Conservation (phyloP, 2,888 invertebrate genomes). For the Digitonthophagus gazella region DNA sequence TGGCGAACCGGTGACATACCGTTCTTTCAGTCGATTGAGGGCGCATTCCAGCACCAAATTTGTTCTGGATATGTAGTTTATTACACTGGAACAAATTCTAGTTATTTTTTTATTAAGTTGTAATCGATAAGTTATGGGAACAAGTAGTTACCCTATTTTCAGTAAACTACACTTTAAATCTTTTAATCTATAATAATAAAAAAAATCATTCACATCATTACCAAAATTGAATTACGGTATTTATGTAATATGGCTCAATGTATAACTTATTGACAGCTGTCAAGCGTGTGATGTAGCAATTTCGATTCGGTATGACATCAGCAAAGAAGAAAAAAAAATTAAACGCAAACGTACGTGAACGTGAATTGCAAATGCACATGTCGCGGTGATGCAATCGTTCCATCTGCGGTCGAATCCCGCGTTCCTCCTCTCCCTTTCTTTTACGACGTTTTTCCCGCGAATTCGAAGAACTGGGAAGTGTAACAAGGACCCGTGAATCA, state of each 20-base stretch:
- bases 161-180: no score
- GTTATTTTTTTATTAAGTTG: no score
- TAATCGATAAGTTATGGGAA: no score
- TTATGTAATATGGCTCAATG: not conserved
- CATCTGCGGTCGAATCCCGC: not conserved
- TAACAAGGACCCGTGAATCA: not conserved
- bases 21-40: not conserved
- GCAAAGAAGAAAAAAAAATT: not conserved
- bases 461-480: not conserved
- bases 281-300: not conserved
- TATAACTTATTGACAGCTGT: not conserved
- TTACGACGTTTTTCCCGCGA: not conserved
- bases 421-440: not conserved
- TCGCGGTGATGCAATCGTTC: not conserved
- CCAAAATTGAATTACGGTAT: not conserved
- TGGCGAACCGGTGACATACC: not conserved
- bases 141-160: no score
- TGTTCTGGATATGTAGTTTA: no score
- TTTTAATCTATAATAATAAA: no score
- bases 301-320: not conserved
- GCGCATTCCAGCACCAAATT: not conserved
- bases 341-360: not conserved
- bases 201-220: not conserved
- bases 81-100: no score
- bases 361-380: not conserved